Conservation (phyloP, 1,140 invertebrate genomes). For the Cherax destructor region DNA sequence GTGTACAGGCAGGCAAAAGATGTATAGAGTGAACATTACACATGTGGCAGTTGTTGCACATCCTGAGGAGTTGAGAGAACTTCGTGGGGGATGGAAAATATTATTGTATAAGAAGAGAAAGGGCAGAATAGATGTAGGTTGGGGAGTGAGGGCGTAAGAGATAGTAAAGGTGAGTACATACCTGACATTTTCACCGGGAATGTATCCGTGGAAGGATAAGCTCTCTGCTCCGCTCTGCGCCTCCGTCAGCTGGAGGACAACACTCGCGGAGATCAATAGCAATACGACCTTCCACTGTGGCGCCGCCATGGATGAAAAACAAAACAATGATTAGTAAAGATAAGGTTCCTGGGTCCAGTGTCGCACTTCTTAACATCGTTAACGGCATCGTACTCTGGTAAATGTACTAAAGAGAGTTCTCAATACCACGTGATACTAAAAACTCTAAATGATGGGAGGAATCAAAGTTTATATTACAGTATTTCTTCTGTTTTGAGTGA, state of each 20-base stretch:
- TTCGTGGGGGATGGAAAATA: background rate
- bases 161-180: background rate
- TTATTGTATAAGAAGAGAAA: too few relatives aligned
- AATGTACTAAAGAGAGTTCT: too few relatives aligned
- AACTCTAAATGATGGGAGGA: too few relatives aligned
- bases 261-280: constrained; percentile 66
- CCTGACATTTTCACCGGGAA: constrained; percentile 63
- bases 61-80: background rate
- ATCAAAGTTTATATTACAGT: too few relatives aligned
- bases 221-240: constrained; percentile 68
- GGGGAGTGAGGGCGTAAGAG: too few relatives aligned
- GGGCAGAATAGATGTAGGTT: too few relatives aligned
- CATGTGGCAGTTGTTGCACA: background rate
- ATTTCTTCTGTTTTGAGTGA: too few relatives aligned
- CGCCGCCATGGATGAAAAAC: background rate
- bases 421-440: too few relatives aligned
- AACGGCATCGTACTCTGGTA: too few relatives aligned
- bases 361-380: too few relatives aligned
- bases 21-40: background rate
- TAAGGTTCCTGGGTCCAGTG: too few relatives aligned
- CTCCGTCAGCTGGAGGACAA: constrained; percentile 52
- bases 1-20: background rate
- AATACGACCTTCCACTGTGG: constrained; percentile 66
- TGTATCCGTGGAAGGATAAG: constrained; percentile 63
- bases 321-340: too few relatives aligned